Percentiles rank a stretch among this genome's conserved stretches.
phyloP scores from a whole-genome alignment of 2,113 vertebrate species.

The Siniperca knerii region DNA sequence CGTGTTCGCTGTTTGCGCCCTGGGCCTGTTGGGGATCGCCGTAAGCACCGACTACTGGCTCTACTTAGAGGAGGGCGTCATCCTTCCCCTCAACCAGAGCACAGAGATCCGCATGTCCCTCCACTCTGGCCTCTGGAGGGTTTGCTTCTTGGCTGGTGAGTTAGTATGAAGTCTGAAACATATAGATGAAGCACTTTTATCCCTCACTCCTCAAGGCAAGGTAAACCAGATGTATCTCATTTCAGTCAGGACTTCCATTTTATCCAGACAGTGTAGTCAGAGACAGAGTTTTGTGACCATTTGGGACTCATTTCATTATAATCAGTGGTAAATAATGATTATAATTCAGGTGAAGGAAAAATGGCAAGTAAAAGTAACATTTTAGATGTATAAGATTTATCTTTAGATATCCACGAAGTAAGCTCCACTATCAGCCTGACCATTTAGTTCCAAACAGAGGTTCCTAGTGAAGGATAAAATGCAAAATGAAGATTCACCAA shows the following conservation, averaged over 20 bases:
- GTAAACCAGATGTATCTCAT: not conserved
- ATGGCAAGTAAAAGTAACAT: not conserved
- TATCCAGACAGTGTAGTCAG: not conserved
- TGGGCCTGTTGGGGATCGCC: slow-evolving; percentile 93
- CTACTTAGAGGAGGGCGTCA: slow-evolving; percentile 94
- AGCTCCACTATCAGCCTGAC: not conserved
- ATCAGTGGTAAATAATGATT: not conserved
- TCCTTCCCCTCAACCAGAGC: slow-evolving; percentile 94
- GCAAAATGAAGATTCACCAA: not conserved
- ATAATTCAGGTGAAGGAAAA: not conserved
- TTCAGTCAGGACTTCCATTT: not conserved
- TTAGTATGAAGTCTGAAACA: not conserved
- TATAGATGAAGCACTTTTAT: not conserved
- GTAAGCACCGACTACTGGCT: slow-evolving; percentile 99
- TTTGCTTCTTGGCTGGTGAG: slow-evolving; percentile 94
- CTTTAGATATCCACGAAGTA: not conserved
- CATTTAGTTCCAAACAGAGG: not conserved
- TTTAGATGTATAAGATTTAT: not conserved
- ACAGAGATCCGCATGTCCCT: slow-evolving; percentile 90
- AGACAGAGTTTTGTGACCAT: not conserved
- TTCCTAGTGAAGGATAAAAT: not conserved
- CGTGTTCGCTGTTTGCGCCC: slow-evolving; percentile 92
- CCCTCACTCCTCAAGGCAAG: not conserved
- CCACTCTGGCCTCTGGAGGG: slow-evolving; percentile 95
- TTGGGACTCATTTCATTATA: not conserved